Conservation (phyloP, 2,113 vertebrate species). For the Pomatorhinus ruficollis region DNA sequence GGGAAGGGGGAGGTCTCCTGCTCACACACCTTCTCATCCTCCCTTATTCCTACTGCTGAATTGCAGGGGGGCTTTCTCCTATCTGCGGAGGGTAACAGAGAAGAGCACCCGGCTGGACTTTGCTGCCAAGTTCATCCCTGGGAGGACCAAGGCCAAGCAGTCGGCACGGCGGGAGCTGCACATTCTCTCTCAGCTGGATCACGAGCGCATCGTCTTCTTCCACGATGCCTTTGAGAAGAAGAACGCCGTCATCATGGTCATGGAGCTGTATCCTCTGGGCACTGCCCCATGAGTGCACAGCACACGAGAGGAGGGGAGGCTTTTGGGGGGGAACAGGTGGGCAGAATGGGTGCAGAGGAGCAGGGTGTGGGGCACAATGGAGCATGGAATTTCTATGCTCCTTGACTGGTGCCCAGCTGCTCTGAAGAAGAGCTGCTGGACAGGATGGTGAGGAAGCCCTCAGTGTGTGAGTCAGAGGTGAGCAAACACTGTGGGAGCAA, state of each 20-base stretch:
- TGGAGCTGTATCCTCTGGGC: conserved; percentile 88
- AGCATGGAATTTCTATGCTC: conserved; percentile 7
- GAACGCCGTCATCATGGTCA: conserved; percentile 88
- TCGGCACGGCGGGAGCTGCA: conserved; percentile 86
- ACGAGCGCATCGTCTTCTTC: conserved; percentile 89
- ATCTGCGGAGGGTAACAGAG: conserved; percentile 89
- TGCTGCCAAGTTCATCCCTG: conserved; percentile 93
- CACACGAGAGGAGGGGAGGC: neutral
- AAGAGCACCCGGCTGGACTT: conserved; percentile 86
- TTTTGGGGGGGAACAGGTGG: neutral
- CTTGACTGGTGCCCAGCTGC: conserved; percentile 82
- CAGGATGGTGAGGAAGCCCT: conserved; percentile 86
- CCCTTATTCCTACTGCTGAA: neutral
- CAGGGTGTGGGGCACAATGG: neutral
- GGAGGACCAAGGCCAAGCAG: conserved; percentile 87
- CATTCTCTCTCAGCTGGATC: conserved; percentile 89
- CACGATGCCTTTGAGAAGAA: conserved; percentile 96
- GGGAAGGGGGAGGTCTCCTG: neutral
- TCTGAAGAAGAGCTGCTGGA: conserved; percentile 90
- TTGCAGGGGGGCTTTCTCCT: conserved; percentile 94
- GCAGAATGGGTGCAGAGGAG: fast-evolving
- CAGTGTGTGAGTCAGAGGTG: conserved; percentile 90
- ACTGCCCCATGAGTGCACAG: fast-evolving
- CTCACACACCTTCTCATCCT: neutral
- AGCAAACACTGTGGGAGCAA: conserved; percentile 37